These are phyloP conservation scores for Drosophila infuscata DNA, from an alignment of 2,888 invertebrate genomes.

Conservation along the genomic window DNA sequence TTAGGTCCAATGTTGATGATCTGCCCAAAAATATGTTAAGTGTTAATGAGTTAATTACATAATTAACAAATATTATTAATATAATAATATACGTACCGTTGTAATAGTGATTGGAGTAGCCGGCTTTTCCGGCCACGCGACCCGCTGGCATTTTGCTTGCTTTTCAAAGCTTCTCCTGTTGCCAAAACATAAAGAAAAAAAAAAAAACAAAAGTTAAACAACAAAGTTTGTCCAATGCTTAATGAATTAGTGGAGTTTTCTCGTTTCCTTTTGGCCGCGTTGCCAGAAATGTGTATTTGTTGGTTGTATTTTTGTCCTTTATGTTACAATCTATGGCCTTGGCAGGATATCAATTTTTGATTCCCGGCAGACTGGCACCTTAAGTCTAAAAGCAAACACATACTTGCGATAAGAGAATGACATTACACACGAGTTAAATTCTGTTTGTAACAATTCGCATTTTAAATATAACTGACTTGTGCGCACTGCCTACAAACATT, in stretches of 20 bases:
- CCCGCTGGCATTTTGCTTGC: conserved; percentile 84
- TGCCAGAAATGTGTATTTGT: conserved; percentile 36
- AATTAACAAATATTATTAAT: neutral
- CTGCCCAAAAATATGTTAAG: neutral
- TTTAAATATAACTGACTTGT: conserved; percentile 3
- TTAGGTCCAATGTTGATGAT: neutral
- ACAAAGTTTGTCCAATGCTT: conserved; percentile 12
- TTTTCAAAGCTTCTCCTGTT: conserved; percentile 24
- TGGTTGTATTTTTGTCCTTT: neutral
- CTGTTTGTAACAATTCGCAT: neutral
- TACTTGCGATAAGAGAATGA: conserved; percentile 1
- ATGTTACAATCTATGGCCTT: conserved; percentile 48
- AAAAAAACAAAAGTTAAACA: neutral
- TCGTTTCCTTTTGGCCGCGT: conserved; percentile 33
- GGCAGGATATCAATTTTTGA: conserved; percentile 13
- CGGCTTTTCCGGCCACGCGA: conserved; percentile 85
- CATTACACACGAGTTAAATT: neutral
- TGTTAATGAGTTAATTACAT: neutral
- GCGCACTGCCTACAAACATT: conserved; percentile 17
- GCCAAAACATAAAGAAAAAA: conserved; percentile 9
- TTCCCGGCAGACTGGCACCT: conserved; percentile 24
- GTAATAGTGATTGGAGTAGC: conserved; percentile 84
- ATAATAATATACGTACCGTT: conserved; percentile 75
- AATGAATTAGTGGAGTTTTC: conserved; percentile 18
- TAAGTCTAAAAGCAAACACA: neutral